Percentiles rank a stretch among this genome's conserved stretches.
These are phyloP conservation scores for Peromyscus maniculatus DNA, from an alignment of 2,113 vertebrate species.

Conservation along the genomic window DNA sequence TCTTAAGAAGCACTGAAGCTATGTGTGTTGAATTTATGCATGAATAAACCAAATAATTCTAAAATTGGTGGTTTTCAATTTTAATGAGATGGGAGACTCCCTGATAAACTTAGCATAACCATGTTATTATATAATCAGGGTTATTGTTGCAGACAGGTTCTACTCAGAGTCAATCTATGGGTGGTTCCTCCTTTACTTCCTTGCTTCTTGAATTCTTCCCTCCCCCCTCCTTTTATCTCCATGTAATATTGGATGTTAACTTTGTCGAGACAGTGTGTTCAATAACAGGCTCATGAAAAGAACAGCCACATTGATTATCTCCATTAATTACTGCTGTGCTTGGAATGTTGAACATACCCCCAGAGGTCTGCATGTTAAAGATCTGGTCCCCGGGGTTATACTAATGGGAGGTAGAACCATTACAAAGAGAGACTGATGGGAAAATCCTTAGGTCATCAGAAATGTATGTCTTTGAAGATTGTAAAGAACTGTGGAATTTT, in stretches of 20 bases:
- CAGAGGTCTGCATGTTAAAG: not conserved
- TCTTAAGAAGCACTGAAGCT: not conserved
- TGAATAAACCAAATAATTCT: conserved; percentile 21
- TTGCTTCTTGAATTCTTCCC: fast-evolving
- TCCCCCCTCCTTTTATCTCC: not conserved
- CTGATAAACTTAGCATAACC: fast-evolving
- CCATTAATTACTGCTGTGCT: conserved; percentile 50
- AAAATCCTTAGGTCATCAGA: not conserved
- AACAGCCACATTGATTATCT: conserved; percentile 53
- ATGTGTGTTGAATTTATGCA: not conserved
- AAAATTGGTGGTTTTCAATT: conserved; percentile 10
- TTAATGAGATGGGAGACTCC: conserved; percentile 3
- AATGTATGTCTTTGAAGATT: not conserved
- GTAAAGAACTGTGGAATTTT: not conserved
- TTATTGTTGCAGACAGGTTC: conserved; percentile 33
- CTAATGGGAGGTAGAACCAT: not conserved
- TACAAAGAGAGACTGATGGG: too few species aligned
- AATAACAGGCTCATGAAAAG: conserved; percentile 59
- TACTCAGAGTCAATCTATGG: not conserved
- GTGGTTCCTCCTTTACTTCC: not conserved
- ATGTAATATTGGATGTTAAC: conserved; percentile 55
- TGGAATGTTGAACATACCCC: too few species aligned
- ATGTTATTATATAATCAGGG: not conserved
- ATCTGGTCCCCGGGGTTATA: too few species aligned
- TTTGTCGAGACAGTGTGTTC: conserved; percentile 49